Percentiles rank a stretch among this genome's conserved stretches.
phyloP scores from a whole-genome alignment of 2,888 invertebrate species.

The Lacanobia wlatinum region DNA sequence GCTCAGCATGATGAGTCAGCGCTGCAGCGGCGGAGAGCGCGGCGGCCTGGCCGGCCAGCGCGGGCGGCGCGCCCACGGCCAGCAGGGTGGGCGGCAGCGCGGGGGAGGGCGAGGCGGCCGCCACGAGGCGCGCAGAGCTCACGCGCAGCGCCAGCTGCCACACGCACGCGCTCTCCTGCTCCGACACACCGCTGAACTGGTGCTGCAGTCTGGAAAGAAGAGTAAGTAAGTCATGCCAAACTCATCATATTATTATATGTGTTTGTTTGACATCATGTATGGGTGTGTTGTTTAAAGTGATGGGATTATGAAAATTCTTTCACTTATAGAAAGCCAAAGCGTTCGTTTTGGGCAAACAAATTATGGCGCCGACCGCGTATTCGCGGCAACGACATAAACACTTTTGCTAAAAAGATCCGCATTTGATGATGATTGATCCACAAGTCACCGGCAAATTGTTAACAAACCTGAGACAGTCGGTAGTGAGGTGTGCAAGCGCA shows the following conservation, averaged over 20 bases:
- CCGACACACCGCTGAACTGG: slow-evolving; percentile 95
- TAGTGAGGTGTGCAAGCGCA: slow-evolving; percentile 89
- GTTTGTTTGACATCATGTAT: too few relatives aligned
- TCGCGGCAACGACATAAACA: too few relatives aligned
- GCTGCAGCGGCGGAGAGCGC: slow-evolving; percentile 91
- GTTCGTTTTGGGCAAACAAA: too few relatives aligned
- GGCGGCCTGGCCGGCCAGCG: slow-evolving; percentile 87
- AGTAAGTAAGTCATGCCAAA: background rate
- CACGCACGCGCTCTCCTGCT: slow-evolving; percentile 94
- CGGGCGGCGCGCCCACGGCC: slow-evolving; percentile 85
- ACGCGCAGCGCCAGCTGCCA: slow-evolving; percentile 94
- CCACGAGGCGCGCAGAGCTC: slow-evolving; percentile 94
- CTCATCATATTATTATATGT: background rate
- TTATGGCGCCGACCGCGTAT: too few relatives aligned
- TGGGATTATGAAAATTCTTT: too few relatives aligned
- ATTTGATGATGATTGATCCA: too few relatives aligned
- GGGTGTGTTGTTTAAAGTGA: background rate
- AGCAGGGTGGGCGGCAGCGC: slow-evolving; percentile 87
- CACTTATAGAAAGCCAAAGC: too few relatives aligned
- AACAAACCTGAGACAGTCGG: slow-evolving; percentile 91
- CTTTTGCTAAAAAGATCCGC: too few relatives aligned
- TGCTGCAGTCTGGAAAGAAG: slow-evolving; percentile 92
- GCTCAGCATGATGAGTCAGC: slow-evolving; percentile 85
- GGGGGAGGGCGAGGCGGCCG: slow-evolving; percentile 87
- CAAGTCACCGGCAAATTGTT: too few relatives aligned